Conservation (phyloP, 2,797 vertebrate species). For the Syngnathus rostellatus region DNA sequence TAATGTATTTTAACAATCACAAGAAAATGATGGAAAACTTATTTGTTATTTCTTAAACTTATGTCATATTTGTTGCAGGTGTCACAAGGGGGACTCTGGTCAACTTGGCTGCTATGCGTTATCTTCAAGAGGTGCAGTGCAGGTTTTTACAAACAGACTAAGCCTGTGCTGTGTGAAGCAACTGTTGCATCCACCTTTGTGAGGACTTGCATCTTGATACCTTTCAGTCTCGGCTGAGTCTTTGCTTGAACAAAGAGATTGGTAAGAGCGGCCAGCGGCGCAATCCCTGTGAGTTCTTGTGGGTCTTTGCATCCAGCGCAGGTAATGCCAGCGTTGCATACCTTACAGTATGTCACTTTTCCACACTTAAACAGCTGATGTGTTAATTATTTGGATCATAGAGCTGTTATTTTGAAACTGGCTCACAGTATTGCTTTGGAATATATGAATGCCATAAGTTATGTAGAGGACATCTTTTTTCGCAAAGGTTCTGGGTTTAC, state of each 20-base stretch:
- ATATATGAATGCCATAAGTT: constrained; percentile 40
- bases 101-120: constrained; percentile 22
- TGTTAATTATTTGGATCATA: constrained; percentile 28
- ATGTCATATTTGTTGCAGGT: constrained; percentile 28
- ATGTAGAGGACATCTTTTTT: constrained; percentile 25
- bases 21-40: no score
- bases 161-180: constrained; percentile 3
- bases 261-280: neutral
- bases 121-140: constrained; percentile 28
- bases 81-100: constrained; percentile 24
- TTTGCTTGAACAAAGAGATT: neutral
- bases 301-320: neutral
- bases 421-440: constrained; percentile 23
- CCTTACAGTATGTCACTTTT: constrained; percentile 9
- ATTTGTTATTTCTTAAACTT: no score
- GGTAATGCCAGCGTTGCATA: constrained; percentile 3
- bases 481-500: neutral
- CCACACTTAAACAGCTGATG: constrained; percentile 16
- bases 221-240: neutral
- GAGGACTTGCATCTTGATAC: neutral
- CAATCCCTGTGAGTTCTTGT: neutral
- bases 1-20: no score
- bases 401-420: constrained; percentile 35
- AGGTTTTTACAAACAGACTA: constrained; percentile 36
- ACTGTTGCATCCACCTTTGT: neutral